Percentiles rank a stretch among this genome's conserved stretches.
Evolutionary conservation across 2,113 vertebrate genomes (phyloP).

Genomic region (Notiomystis cincta): DNA sequence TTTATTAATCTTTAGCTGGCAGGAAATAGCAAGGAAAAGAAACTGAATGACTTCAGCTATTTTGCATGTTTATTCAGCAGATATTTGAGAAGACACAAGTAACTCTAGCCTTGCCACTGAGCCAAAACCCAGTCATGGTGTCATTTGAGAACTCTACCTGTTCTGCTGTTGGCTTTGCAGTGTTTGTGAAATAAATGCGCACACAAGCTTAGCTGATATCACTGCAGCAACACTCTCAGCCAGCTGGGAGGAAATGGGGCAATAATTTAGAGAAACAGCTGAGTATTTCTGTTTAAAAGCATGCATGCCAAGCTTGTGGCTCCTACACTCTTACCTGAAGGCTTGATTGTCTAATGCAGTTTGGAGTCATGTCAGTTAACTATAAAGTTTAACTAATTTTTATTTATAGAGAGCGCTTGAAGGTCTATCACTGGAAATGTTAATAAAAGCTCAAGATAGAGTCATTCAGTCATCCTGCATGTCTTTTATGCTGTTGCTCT

Average conservation of each 20-base stretch:
- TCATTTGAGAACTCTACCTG: background rate
- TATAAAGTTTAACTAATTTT: conserved; percentile 4
- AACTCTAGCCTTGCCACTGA: background rate
- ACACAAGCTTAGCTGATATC: background rate
- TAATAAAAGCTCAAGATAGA: conserved; percentile 20
- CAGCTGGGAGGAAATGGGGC: background rate
- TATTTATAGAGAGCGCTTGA: background rate
- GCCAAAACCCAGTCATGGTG: background rate
- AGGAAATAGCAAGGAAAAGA: background rate
- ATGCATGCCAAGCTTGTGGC: background rate
- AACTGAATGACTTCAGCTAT: background rate
- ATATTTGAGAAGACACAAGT: background rate
- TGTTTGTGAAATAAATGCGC: background rate
- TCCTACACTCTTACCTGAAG: conserved; percentile 26
- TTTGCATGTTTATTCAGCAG: background rate
- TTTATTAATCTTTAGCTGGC: background rate
- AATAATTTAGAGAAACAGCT: background rate
- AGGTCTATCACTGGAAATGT: conserved; percentile 11
- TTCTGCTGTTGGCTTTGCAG: background rate
- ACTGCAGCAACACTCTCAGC: background rate
- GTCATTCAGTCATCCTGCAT: background rate
- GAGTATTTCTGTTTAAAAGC: conserved; percentile 23
- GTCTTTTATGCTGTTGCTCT: background rate
- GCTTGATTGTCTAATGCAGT: conserved; percentile 27
- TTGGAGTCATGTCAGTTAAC: conserved; percentile 11